These are phyloP conservation scores for Barbus barbus DNA, from an alignment of 2,113 vertebrate species.

Conservation along the genomic window DNA sequence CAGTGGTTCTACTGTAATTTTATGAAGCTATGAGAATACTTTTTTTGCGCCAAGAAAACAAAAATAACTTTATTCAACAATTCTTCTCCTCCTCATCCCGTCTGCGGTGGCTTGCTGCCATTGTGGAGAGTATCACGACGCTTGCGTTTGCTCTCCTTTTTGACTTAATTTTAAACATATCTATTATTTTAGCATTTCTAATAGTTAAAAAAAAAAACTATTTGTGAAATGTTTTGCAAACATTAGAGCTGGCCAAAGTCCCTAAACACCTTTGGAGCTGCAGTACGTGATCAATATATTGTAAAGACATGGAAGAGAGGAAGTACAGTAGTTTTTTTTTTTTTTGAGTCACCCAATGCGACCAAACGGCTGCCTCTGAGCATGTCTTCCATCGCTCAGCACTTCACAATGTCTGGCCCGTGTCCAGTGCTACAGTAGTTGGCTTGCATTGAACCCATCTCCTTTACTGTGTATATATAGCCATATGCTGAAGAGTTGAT, in stretches of 20 bases:
- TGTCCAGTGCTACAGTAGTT: constrained; percentile 49
- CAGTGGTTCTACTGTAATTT: no score
- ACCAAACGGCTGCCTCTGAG: constrained; percentile 39
- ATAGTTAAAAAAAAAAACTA: not conserved
- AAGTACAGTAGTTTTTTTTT: not conserved
- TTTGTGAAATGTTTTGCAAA: not conserved
- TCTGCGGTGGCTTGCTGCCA: no score
- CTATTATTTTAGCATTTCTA: not conserved
- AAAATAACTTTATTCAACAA: no score
- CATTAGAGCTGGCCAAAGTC: not conserved
- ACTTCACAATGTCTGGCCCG: constrained; percentile 58
- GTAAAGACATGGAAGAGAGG: not conserved
- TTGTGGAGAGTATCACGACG: no score
- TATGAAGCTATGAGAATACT: no score
- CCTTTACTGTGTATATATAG: constrained; percentile 17
- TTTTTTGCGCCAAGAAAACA: no score
- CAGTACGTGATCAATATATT: not conserved
- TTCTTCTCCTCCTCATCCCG: no score
- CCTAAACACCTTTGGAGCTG: not conserved
- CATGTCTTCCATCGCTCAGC: constrained; percentile 63
- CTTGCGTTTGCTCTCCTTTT: no score
- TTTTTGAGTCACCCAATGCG: not conserved
- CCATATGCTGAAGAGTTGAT: not conserved
- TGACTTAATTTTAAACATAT: not conserved
- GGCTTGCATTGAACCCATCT: not conserved